phyloP scores from a whole-genome alignment of 2,797 vertebrate species.

The Synanceia verrucosa region DNA sequence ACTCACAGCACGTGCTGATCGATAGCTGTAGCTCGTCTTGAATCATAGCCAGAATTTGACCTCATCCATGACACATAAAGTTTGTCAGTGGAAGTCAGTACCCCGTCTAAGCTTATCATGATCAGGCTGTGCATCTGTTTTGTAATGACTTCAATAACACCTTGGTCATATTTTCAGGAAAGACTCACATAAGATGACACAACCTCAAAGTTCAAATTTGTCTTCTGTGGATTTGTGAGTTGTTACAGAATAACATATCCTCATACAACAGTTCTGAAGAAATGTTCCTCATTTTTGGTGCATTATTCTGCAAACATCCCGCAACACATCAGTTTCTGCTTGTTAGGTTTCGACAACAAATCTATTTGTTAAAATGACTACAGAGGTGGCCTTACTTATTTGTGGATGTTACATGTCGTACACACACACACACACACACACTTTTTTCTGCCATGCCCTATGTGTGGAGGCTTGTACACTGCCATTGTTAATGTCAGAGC shows the following conservation, averaged over 20 bases:
- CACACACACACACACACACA: no score
- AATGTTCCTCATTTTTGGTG: background rate
- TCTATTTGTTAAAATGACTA: background rate
- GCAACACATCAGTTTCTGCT: background rate
- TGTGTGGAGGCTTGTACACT: constrained; percentile 37
- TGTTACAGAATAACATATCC: no score
- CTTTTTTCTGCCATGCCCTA: constrained; percentile 26
- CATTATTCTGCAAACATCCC: background rate
- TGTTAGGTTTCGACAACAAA: no score
- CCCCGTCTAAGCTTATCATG: background rate
- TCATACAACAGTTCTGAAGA: no score
- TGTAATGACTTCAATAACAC: background rate
- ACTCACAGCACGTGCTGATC: constrained; percentile 14
- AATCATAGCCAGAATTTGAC: constrained; percentile 14
- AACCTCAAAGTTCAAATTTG: background rate
- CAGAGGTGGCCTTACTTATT: background rate
- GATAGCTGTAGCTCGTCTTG: constrained; percentile 9
- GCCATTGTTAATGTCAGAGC: constrained; percentile 55
- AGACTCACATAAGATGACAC: background rate
- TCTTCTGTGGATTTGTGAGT: background rate
- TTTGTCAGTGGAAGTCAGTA: constrained; percentile 25
- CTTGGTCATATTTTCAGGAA: background rate
- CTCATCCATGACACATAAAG: background rate
- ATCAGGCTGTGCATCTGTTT: background rate
- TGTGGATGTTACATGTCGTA: background rate